Percentiles rank a stretch among this genome's conserved stretches.
Evolutionary conservation across 2,797 vertebrate genomes (phyloP).

Genomic region (Anniella stebbinsi): DNA sequence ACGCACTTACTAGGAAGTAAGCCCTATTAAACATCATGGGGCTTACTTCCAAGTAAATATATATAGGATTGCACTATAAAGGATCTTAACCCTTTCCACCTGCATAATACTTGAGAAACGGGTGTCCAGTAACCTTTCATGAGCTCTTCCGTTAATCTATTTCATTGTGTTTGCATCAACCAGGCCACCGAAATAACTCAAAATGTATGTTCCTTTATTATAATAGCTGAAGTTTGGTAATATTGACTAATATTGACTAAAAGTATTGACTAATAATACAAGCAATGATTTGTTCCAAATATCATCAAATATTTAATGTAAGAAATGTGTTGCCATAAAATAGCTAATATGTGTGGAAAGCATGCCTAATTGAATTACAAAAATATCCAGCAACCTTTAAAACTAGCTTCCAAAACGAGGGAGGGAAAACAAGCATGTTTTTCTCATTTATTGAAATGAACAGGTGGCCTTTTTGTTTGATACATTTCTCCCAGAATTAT

Average conservation of each 20-base stretch:
- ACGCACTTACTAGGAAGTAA: neutral
- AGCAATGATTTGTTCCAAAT: neutral
- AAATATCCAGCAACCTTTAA: slow-evolving; percentile 15
- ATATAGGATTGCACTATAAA: neutral
- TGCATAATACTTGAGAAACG: neutral
- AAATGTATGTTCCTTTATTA: neutral
- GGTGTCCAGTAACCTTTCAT: neutral
- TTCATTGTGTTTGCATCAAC: neutral
- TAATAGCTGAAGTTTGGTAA: neutral
- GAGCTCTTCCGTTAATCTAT: neutral
- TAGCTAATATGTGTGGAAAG: neutral
- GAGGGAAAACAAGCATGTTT: neutral
- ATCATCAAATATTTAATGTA: neutral
- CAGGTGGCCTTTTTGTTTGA: slow-evolving; percentile 47
- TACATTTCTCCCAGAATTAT: slow-evolving; percentile 34
- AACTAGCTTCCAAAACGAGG: neutral
- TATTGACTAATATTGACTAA: neutral
- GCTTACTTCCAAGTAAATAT: neutral
- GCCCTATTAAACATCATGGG: neutral
- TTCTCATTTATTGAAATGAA: neutral
- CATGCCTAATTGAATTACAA: neutral
- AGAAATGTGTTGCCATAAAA: neutral
- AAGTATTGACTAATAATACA: neutral
- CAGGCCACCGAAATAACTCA: neutral
- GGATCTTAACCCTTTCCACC: neutral